Conservation (phyloP, 2,797 vertebrate species). For the Coluber constrictor region DNA sequence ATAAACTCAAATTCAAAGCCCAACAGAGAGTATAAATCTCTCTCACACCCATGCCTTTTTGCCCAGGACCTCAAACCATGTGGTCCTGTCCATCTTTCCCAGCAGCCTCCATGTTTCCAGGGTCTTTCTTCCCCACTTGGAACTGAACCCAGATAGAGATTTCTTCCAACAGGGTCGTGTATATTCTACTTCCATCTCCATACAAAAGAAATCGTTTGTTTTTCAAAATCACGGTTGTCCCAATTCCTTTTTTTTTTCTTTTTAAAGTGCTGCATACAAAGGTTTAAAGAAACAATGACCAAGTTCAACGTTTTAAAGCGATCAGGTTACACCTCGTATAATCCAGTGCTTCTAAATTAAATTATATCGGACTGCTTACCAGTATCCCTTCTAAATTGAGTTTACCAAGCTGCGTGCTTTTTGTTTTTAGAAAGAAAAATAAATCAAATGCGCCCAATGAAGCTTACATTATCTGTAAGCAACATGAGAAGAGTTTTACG, state of each 20-base stretch:
- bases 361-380: constrained; percentile 60
- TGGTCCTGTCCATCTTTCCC: no score
- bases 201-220: constrained; percentile 16
- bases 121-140: no score
- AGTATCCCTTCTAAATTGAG: constrained; percentile 64
- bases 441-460: constrained; percentile 57
- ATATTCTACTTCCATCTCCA: neutral
- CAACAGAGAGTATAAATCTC: no score
- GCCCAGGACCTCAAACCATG: no score
- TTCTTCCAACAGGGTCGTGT: neutral
- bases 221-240: constrained; percentile 20
- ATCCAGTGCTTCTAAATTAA: constrained; percentile 58
- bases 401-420: constrained; percentile 58
- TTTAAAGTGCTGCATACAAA: constrained; percentile 11
- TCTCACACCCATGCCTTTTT: no score
- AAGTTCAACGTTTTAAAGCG: neutral
- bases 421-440: constrained; percentile 19
- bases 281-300: constrained; percentile 22
- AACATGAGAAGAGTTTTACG: constrained; percentile 33
- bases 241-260: neutral
- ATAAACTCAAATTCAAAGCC: no score
- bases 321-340: constrained; percentile 53
- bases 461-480: constrained; percentile 47
- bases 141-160: no score
- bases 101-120: no score